Base-by-base conservation (phyloP, 2,888 invertebrate species). In the Tupiocoris notatus region DNA sequence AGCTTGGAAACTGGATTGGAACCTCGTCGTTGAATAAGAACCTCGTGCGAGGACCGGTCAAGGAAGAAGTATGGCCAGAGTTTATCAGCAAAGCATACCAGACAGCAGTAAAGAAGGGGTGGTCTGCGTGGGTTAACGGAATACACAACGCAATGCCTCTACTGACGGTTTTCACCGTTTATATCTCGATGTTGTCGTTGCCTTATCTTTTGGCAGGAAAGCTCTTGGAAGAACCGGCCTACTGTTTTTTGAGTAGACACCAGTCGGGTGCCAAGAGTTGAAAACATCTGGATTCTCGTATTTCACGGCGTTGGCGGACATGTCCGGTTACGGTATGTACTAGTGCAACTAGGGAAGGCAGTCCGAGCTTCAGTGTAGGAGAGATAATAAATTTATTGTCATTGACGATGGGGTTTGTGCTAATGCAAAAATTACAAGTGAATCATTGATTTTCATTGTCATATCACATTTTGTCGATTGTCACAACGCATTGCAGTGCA, bases 161-260 rank as follows among this genome's bases (percentile, higher is more conserved):
- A 12, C 12, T 39, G 39, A 39, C 39, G 39, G 39, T 39, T 39
- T 39, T 39, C 39, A 39, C 39, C 39, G 39, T 39, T 39, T 39
- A 39, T 39, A 39, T 39, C 39, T 39, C 39, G 3, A 7, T 39
- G 39, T 12, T 39, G 39, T 12, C 39, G 39, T 39, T 39, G 39
- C 39, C 70, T 70, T 70, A 70, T 70, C 70, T 70, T 70, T 70
- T 59, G 25, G 70, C 70, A 59, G 70, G 59, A 70, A 70, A 22
- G 58, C 54, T 56, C 56, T n/a, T 22, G 24, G 25, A 58, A 70
- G 70, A 59, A 70, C 17, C 70, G 57, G 70, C 70, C 70, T 70
- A 59, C 70, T 70, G 70, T 70, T 58, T 70, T 39, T 39, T 18
- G 65, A 39, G 12, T 12, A 39, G 39, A 39, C 39, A 39, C 39